These are phyloP conservation scores for Rhombomys opimus DNA, from an alignment of 2,113 vertebrate species.

Conservation along the genomic window DNA sequence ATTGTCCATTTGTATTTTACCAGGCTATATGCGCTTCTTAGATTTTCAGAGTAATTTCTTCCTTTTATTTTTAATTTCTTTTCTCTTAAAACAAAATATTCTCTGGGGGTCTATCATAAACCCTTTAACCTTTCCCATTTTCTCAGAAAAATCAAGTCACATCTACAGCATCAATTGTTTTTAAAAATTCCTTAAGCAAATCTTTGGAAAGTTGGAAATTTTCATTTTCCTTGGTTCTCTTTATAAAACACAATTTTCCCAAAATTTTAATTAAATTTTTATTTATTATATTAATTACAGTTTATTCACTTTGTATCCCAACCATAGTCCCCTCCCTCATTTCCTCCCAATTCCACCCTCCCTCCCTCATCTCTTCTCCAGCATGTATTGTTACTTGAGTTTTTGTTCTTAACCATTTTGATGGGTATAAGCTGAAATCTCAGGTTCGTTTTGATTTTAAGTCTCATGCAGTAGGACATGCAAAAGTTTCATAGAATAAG, in stretches of 20 bases:
- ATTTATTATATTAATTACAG: no score
- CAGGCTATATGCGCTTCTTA: background rate
- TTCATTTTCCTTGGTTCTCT: background rate
- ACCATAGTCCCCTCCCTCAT: no score
- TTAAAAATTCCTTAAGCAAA: background rate
- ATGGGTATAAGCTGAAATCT: no score
- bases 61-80: slow-evolving; percentile 3
- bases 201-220: background rate
- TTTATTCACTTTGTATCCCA: no score
- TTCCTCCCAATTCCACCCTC: no score
- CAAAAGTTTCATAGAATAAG: background rate
- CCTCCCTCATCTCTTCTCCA: no score
- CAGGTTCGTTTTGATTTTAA: background rate
- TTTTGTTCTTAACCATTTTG: no score
- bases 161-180: background rate
- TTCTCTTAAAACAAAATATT: background rate
- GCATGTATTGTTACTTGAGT: no score
- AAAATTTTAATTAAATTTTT: background rate
- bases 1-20: background rate
- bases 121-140: background rate
- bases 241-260: background rate
- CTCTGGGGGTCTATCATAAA: background rate
- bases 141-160: background rate
- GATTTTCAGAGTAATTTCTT: background rate
- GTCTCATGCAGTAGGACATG: background rate